These are phyloP conservation scores for Pionites leucogaster DNA, from an alignment of 2,113 vertebrate genomes.

Conservation along the genomic window DNA sequence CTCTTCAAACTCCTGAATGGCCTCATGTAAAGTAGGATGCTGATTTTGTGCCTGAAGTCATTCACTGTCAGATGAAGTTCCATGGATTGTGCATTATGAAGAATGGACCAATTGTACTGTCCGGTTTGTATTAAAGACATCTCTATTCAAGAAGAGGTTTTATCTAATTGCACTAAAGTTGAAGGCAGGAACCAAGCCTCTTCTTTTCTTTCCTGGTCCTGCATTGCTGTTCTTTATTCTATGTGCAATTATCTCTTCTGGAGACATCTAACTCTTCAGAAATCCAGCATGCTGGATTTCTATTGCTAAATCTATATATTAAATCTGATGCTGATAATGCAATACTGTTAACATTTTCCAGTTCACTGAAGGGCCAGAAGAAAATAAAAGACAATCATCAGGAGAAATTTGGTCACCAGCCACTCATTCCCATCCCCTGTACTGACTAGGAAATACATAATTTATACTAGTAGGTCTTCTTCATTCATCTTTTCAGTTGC, in stretches of 20 bases:
- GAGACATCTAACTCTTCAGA: neutral
- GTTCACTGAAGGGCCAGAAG: neutral
- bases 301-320: neutral
- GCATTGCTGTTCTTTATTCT: neutral
- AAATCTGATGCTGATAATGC: neutral
- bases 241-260: neutral
- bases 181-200: neutral
- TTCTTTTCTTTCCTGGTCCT: neutral
- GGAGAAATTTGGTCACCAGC: neutral
- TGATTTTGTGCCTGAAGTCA: neutral
- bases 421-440: neutral
- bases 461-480: conserved; percentile 8
- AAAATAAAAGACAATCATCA: neutral
- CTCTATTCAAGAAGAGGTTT: neutral
- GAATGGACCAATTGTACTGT: neutral
- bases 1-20: neutral
- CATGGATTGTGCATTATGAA: neutral
- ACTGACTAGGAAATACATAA: conserved; percentile 5
- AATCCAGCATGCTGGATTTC: neutral
- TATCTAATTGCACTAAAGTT: neutral
- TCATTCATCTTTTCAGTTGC: neutral
- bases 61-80: neutral
- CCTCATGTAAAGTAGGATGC: neutral
- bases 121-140: neutral
- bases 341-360: neutral